A percentile compares a stretch with the other conserved stretches of the same genome.
These are phyloP conservation scores for Lutraria rhynchaena DNA, from an alignment of 1,140 invertebrate species.

Conservation along the genomic window DNA sequence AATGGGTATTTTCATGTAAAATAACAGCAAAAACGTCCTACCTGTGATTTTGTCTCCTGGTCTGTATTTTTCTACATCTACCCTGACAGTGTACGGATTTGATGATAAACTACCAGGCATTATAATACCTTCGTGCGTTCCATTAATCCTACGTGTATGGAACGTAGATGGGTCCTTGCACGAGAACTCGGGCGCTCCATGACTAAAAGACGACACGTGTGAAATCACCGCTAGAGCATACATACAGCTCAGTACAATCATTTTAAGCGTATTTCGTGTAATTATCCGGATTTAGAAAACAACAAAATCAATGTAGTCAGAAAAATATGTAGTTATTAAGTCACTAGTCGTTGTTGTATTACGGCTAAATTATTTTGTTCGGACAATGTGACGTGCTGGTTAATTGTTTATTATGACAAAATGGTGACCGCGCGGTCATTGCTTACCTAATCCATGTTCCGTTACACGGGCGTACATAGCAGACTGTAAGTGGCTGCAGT, in stretches of 20 bases:
- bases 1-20: too few species aligned
- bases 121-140: slow-evolving; percentile 48
- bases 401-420: too few species aligned
- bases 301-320: neutral
- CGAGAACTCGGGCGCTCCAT: slow-evolving; percentile 48
- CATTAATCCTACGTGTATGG: slow-evolving; percentile 42
- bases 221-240: neutral
- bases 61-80: slow-evolving; percentile 12
- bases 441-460: too few species aligned
- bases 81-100: slow-evolving; percentile 27
- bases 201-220: slow-evolving; percentile 25
- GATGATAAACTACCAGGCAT: slow-evolving; percentile 25
- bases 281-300: neutral
- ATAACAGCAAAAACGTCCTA: too few species aligned
- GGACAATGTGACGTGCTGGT: too few species aligned
- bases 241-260: neutral
- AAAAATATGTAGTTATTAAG: too few species aligned
- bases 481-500: too few species aligned
- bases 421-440: too few species aligned
- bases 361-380: too few species aligned
- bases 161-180: slow-evolving; percentile 56
- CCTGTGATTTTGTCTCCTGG: slow-evolving; percentile 43
- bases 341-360: too few species aligned
- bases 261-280: neutral
- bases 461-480: too few species aligned